Conservation (phyloP, 2,888 invertebrate species). For the Atrina japonica region DNA sequence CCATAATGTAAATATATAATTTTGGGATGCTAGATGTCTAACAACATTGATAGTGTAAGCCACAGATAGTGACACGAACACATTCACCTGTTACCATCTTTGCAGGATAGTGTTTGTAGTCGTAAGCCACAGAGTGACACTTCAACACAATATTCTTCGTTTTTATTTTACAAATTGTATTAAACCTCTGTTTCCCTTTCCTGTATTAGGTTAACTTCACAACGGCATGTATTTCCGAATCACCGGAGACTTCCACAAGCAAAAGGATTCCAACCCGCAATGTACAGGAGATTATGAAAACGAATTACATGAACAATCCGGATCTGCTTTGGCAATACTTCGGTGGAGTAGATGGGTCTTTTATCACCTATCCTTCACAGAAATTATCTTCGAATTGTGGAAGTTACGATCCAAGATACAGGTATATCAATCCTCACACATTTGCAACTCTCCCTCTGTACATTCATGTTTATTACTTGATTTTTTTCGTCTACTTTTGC, state of each 20-base stretch:
- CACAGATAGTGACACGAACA: too few relatives aligned
- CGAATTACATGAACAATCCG: slow-evolving; percentile 9
- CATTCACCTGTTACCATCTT: too few relatives aligned
- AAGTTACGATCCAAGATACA: slow-evolving; percentile 30
- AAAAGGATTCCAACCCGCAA: slow-evolving; percentile 13
- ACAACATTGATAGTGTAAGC: too few relatives aligned
- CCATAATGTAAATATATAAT: too few relatives aligned
- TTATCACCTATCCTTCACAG: slow-evolving; percentile 20
- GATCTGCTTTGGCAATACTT: slow-evolving; percentile 33
- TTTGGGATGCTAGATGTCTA: too few relatives aligned
- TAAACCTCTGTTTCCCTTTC: not conserved
- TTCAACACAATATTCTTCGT: too few relatives aligned
- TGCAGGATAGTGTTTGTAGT: too few relatives aligned
- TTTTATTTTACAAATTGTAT: not conserved
- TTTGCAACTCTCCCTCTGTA: not conserved
- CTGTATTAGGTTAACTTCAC: slow-evolving; percentile 5
- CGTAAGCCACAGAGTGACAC: too few relatives aligned
- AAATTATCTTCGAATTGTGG: slow-evolving; percentile 8
- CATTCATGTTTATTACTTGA: not conserved
- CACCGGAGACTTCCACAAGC: not conserved
- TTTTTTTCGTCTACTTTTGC: not conserved
- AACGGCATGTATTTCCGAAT: slow-evolving; percentile 15
- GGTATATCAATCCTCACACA: not conserved
- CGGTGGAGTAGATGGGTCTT: slow-evolving; percentile 23
- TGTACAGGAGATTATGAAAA: slow-evolving; percentile 13